phyloP scores from a whole-genome alignment of 1,140 invertebrate species.

The Trichonephila clavipes region DNA sequence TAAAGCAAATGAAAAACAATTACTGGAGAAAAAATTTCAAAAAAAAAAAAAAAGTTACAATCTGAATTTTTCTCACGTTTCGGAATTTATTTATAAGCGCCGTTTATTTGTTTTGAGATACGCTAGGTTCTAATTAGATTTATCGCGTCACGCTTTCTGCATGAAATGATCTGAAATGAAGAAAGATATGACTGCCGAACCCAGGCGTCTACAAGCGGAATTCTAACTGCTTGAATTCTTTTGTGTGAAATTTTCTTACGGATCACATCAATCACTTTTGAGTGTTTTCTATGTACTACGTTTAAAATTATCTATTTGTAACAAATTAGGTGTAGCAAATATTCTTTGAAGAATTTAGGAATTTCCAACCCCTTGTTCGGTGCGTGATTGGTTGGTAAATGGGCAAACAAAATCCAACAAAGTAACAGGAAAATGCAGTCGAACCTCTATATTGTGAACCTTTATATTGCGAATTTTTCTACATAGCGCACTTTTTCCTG shows the following conservation, averaged over 20 bases:
- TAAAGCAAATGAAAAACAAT: not conserved
- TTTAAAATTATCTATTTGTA: too few relatives aligned
- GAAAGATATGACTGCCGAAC: not conserved
- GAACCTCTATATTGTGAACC: too few relatives aligned
- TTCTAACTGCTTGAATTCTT: constrained; percentile 17
- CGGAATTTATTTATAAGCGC: not conserved
- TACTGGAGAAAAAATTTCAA: not conserved
- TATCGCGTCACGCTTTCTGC: not conserved
- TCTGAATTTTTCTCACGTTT: not conserved
- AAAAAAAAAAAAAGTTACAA: not conserved
- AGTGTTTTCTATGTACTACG: too few relatives aligned
- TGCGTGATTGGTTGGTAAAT: not conserved
- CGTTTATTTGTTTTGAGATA: constrained; percentile 14
- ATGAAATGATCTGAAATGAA: not conserved
- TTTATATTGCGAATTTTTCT: too few relatives aligned
- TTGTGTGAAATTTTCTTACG: not conserved
- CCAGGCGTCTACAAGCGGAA: constrained; percentile 11
- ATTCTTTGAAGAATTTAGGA: too few relatives aligned
- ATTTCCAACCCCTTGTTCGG: too few relatives aligned
- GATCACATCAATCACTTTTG: too few relatives aligned
- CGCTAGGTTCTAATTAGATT: not conserved
- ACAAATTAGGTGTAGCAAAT: too few relatives aligned
- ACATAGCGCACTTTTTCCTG: too few relatives aligned
- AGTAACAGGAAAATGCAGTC: too few relatives aligned
- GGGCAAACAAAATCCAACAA: too few relatives aligned